These are phyloP conservation scores for Orius insidiosus DNA, from an alignment of 1,140 invertebrate species.

Conservation along the genomic window DNA sequence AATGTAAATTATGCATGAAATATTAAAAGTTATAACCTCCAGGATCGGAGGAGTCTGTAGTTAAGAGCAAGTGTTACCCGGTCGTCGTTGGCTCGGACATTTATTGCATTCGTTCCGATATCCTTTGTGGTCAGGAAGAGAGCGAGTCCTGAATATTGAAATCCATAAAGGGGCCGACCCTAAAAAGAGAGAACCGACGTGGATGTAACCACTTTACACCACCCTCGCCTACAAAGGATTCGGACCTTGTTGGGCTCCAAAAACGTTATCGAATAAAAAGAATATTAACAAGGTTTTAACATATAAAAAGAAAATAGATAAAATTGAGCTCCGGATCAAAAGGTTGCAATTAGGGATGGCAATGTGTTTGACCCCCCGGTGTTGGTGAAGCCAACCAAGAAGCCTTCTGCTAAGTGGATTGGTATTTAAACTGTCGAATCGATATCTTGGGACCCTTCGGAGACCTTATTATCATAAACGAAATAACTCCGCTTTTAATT, in stretches of 20 bases:
- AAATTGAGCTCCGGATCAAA: too few relatives aligned
- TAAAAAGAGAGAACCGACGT: background rate
- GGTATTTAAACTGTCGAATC: too few relatives aligned
- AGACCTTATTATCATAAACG: too few relatives aligned
- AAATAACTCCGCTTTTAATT: too few relatives aligned
- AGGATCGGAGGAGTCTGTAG: background rate
- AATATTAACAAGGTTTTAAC: conserved; percentile 2
- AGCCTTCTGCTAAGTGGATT: too few relatives aligned
- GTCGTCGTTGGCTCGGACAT: conserved; percentile 1
- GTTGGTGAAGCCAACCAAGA: too few relatives aligned
- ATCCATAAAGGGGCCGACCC: background rate
- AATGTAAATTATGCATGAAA: too few relatives aligned
- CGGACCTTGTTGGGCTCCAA: background rate
- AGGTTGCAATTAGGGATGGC: too few relatives aligned
- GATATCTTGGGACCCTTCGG: too few relatives aligned
- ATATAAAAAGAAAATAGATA: background rate
- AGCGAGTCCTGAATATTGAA: background rate
- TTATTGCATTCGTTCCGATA: background rate
- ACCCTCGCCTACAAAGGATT: background rate
- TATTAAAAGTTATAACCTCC: too few relatives aligned
- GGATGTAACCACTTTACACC: conserved; percentile 2
- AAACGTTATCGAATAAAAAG: background rate
- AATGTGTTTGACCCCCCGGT: too few relatives aligned
- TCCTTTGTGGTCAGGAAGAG: conserved; percentile 1
- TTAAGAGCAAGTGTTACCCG: conserved; percentile 1